Conservation (phyloP, 2,888 invertebrate species). For the Epinotia nisella region DNA sequence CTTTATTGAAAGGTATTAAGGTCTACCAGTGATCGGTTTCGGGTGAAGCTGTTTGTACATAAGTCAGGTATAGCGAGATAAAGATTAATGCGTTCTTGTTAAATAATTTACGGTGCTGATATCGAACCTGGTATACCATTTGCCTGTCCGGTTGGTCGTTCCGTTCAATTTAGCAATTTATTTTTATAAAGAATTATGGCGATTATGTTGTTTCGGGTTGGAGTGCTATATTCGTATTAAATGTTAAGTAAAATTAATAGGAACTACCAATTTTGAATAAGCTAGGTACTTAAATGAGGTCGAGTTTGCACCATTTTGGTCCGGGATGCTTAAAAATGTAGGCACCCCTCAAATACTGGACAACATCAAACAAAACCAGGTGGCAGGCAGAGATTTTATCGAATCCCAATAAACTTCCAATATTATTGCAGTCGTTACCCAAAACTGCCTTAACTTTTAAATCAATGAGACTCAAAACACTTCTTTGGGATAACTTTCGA, state of each 20-base stretch:
- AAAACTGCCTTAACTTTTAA: conserved; percentile 38
- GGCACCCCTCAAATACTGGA: neutral
- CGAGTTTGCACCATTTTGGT: neutral
- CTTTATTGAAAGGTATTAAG: neutral
- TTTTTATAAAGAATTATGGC: conserved; percentile 41
- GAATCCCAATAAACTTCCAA: conserved; percentile 20
- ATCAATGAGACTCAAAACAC: conserved; percentile 42
- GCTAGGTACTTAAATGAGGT: too few relatives aligned
- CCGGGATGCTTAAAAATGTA: too few relatives aligned
- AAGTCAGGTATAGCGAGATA: conserved; percentile 69
- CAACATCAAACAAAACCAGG: neutral
- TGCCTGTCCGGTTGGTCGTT: conserved; percentile 49
- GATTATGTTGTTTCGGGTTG: conserved; percentile 15
- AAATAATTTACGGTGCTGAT: conserved; percentile 80
- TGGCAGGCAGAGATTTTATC: neutral
- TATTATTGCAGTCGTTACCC: conserved; percentile 24
- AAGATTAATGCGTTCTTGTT: conserved; percentile 78
- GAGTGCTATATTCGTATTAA: conserved; percentile 1
- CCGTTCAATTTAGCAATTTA: conserved; percentile 47
- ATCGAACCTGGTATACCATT: conserved; percentile 53
- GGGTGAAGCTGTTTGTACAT: conserved; percentile 43
- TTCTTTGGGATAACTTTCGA: conserved; percentile 54
- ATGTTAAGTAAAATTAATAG: neutral
- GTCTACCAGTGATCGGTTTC: neutral
- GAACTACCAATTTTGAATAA: neutral